phyloP scores from a whole-genome alignment of 2,797 vertebrate genomes.

The Heliangelus exortis region DNA sequence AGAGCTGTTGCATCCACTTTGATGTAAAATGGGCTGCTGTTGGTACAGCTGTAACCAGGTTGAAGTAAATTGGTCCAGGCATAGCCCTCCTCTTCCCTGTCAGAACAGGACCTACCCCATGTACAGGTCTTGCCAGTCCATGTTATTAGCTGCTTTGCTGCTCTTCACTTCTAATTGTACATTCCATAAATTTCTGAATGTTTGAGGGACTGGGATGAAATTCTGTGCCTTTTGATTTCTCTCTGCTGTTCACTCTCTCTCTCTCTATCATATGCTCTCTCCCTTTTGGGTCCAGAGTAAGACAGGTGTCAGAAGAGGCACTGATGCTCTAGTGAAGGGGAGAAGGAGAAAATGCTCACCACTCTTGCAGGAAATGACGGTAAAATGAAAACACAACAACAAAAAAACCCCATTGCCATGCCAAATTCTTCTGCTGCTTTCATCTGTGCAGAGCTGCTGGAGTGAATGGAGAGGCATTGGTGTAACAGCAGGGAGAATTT shows the following conservation, averaged over 20 bases:
- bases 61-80: conserved; percentile 71
- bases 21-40: conserved; percentile 27
- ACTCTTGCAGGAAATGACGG: background rate
- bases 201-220: conserved; percentile 81
- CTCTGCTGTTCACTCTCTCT: conserved; percentile 40
- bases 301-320: conserved; percentile 18
- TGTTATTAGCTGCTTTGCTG: conserved; percentile 79
- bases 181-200: conserved; percentile 77
- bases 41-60: conserved; percentile 36
- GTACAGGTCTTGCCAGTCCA: conserved; percentile 77
- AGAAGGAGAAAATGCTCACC: conserved; percentile 17
- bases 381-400: background rate
- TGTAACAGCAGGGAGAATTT: conserved; percentile 24
- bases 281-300: conserved; percentile 18
- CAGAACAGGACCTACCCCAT: conserved; percentile 68
- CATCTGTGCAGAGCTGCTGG: background rate
- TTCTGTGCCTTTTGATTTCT: conserved; percentile 77
- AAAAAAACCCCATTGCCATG: background rate
- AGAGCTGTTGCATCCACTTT: conserved; percentile 31
- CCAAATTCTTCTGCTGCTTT: conserved; percentile 28
- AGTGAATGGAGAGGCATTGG: background rate
- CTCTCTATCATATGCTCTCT: conserved; percentile 19
- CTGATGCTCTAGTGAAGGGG: conserved; percentile 19
- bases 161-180: conserved; percentile 78
- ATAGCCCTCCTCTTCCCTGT: conserved; percentile 63